Evolutionary conservation across 2,113 vertebrate species (phyloP).

Genomic region (Rhodinocichla rosea): DNA sequence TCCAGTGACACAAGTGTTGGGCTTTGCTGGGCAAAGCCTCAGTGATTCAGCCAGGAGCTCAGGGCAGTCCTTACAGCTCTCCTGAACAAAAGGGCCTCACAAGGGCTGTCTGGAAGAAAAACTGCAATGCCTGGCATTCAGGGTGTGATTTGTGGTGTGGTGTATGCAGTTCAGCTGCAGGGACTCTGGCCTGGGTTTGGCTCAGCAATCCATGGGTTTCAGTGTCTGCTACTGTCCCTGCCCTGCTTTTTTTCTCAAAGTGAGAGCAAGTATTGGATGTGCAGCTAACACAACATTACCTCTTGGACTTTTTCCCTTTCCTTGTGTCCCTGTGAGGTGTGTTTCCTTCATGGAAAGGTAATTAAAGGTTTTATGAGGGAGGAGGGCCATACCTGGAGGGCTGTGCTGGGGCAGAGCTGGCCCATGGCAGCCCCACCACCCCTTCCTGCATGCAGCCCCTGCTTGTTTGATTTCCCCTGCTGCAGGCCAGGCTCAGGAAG

Average conservation of each 20-base stretch:
- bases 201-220: accelerated
- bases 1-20: accelerated
- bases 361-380: background rate
- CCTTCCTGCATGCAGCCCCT: background rate
- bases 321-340: background rate
- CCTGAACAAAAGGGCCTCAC: background rate
- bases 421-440: background rate
- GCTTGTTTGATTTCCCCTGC: background rate
- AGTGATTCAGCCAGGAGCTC: background rate
- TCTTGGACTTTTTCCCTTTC: background rate
- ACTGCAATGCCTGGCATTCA: accelerated
- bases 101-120: background rate
- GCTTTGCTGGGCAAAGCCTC: background rate
- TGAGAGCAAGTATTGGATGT: background rate
- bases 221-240: background rate
- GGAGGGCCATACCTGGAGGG: background rate
- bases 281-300: background rate
- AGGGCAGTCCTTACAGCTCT: background rate
- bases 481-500: background rate
- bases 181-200: background rate
- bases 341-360: background rate
- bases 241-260: background rate
- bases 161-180: background rate
- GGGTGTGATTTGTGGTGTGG: background rate
- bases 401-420: background rate